Conservation (phyloP, 2,113 vertebrate genomes). For the Scatophagus argus region DNA sequence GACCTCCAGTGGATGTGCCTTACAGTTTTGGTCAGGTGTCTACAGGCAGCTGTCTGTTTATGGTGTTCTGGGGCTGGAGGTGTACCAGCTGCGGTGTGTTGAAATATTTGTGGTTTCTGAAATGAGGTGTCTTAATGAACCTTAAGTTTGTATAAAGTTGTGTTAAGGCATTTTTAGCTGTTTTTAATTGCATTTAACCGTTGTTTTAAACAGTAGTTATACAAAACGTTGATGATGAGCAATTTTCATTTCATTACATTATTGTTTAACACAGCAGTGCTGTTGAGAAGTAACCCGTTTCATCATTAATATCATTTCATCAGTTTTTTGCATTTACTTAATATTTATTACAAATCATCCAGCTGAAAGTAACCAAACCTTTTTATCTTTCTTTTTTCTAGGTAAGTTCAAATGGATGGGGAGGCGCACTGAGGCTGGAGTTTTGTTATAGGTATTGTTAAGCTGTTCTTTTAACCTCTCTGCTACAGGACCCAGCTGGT, state of each 20-base stretch:
- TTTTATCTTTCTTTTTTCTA: slow-evolving; percentile 34
- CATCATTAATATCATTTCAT: neutral
- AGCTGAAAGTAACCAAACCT: neutral
- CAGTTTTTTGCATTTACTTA: neutral
- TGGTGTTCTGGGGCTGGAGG: neutral
- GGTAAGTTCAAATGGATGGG: slow-evolving; percentile 47
- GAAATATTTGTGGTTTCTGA: neutral
- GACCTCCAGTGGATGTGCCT: neutral
- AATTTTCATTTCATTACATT: too few relatives aligned
- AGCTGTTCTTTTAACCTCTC: neutral
- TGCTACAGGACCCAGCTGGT: slow-evolving; percentile 10
- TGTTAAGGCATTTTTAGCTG: too few relatives aligned
- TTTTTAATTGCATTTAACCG: too few relatives aligned
- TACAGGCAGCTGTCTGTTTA: neutral
- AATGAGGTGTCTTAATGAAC: too few relatives aligned
- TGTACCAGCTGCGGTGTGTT: too few relatives aligned
- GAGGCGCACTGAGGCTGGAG: neutral
- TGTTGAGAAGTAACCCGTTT: neutral
- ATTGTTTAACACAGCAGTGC: neutral
- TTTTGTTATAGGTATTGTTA: neutral
- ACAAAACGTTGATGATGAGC: too few relatives aligned
- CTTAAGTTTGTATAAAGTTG: too few relatives aligned
- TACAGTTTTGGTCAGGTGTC: neutral
- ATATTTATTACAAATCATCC: neutral
- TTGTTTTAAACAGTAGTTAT: neutral